Evolutionary conservation across 2,113 vertebrate species (phyloP).

Genomic region (Tachysurus vachellii): DNA sequence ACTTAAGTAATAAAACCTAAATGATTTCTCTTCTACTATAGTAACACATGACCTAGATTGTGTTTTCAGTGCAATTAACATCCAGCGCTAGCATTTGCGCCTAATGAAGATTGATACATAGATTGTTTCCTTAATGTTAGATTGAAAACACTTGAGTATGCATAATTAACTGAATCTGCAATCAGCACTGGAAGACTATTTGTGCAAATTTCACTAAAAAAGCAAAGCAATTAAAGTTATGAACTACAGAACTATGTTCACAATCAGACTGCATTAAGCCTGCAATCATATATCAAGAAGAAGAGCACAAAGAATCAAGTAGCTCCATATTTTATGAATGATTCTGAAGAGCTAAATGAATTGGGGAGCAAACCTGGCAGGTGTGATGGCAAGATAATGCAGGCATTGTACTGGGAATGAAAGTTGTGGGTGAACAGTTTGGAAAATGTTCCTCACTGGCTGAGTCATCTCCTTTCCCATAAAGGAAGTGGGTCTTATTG

Average conservation of each 20-base stretch:
- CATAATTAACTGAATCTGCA: conserved; percentile 10
- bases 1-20: background rate
- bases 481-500: background rate
- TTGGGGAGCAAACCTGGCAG: background rate
- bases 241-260: background rate
- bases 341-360: background rate
- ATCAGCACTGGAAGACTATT: conserved; percentile 17
- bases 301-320: background rate
- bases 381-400: conserved; percentile 5
- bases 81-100: background rate
- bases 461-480: conserved; percentile 11
- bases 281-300: background rate
- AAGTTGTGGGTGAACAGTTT: background rate
- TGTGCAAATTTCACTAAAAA: conserved; percentile 21
- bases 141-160: conserved; percentile 9
- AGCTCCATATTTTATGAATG: background rate
- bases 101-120: conserved; percentile 36
- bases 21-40: background rate
- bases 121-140: conserved; percentile 14
- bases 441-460: conserved; percentile 16
- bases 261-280: background rate
- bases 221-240: conserved; percentile 25
- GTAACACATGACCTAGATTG: background rate
- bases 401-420: background rate
- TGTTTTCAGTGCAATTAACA: conserved; percentile 19